Evolutionary conservation across 2,113 vertebrate genomes (phyloP).

Genomic region (Bothrops jararaca): DNA sequence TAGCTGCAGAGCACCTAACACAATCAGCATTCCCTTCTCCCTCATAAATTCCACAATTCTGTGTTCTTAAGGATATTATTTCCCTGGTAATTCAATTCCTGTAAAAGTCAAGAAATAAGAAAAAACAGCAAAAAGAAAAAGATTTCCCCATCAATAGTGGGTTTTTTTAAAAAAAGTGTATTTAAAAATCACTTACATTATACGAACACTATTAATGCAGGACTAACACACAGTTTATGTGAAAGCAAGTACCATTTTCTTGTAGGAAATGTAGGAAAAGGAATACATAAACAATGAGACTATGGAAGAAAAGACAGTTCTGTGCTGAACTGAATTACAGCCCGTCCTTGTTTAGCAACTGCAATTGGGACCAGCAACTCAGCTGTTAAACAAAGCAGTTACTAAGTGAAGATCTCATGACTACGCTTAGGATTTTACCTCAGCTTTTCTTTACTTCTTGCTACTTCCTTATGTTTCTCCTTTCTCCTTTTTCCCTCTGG

Average conservation of each 20-base stretch:
- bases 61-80: neutral
- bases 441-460: neutral
- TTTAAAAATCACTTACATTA: neutral
- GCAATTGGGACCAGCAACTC: neutral
- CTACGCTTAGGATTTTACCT: neutral
- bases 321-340: neutral
- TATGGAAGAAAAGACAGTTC: neutral
- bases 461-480: neutral
- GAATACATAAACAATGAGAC: neutral
- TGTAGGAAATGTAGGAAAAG: neutral
- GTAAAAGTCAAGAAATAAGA: neutral
- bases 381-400: neutral
- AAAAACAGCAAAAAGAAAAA: neutral
- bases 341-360: neutral
- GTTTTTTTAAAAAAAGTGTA: neutral
- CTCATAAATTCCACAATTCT: neutral
- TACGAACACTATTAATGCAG: neutral
- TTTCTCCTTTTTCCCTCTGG: neutral
- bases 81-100: neutral
- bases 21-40: neutral
- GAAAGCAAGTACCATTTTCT: neutral
- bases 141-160: neutral
- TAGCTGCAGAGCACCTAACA: neutral
- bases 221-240: neutral
- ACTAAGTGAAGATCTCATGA: neutral